phyloP scores from a whole-genome alignment of 2,888 invertebrate species.

The Crossocerus cetratus region DNA sequence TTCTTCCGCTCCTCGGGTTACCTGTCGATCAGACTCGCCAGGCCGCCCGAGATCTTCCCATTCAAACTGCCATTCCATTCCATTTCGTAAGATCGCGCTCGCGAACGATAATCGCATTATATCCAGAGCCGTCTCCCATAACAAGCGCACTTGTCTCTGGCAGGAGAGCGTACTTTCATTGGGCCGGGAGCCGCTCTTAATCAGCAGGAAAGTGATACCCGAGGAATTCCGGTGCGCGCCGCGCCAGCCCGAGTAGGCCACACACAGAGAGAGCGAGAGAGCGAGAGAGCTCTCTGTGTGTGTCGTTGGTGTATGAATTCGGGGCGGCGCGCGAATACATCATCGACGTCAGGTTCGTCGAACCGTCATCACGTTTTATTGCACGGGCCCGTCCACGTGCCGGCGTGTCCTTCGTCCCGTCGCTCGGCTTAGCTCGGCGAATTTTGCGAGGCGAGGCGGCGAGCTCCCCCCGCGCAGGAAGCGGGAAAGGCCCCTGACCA shows the following conservation, averaged over 20 bases:
- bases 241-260: neutral
- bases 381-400: conserved; percentile 34
- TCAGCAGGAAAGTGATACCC: conserved; percentile 42
- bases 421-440: conserved; percentile 33
- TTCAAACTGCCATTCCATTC: too few relatives aligned
- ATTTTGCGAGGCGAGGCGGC: neutral
- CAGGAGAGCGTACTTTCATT: neutral
- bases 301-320: neutral
- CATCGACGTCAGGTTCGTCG: conserved; percentile 33
- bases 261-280: neutral
- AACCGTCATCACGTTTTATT: conserved; percentile 51
- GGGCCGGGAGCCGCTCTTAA: conserved; percentile 1
- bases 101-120: too few relatives aligned
- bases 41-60: too few relatives aligned
- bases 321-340: conserved; percentile 14
- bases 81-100: too few relatives aligned
- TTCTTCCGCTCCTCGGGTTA: neutral
- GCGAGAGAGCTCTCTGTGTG: too few relatives aligned
- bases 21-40: neutral
- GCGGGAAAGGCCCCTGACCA: too few relatives aligned
- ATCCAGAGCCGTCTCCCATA: too few relatives aligned
- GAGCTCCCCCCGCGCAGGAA: too few relatives aligned
- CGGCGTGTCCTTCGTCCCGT: conserved; percentile 33
- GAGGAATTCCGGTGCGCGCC: conserved; percentile 18
- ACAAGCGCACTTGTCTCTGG: neutral